Evolutionary conservation across 2,888 invertebrate species (phyloP).

Genomic region (Amorpha juglandis): DNA sequence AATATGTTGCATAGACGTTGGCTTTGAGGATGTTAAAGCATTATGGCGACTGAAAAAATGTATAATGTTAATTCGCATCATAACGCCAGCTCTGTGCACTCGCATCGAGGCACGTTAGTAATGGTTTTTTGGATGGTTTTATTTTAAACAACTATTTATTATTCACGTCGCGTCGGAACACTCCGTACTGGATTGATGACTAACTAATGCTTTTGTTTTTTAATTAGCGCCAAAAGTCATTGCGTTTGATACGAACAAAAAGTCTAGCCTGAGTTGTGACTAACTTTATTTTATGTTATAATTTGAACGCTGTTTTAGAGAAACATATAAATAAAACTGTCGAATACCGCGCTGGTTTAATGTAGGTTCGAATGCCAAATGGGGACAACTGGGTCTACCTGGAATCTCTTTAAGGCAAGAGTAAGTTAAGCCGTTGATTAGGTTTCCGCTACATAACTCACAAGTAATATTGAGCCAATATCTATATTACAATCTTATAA

Average conservation of each 20-base stretch:
- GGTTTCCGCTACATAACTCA: too few species aligned
- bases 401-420: not conserved
- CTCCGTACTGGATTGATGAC: constrained; percentile 11
- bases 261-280: not conserved
- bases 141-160: constrained; percentile 20
- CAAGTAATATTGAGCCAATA: too few species aligned
- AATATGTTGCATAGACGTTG: too few species aligned
- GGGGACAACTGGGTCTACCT: not conserved
- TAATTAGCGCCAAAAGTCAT: constrained; percentile 12
- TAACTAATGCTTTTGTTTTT: constrained; percentile 16
- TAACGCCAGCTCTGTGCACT: not conserved
- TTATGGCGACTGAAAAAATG: too few species aligned
- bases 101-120: constrained; percentile 9
- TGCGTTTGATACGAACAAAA: constrained; percentile 14
- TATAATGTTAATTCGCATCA: not conserved
- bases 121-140: constrained; percentile 7
- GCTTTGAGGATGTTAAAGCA: too few species aligned
- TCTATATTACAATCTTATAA: too few species aligned
- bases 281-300: not conserved
- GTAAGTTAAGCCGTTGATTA: too few species aligned
- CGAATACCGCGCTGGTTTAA: not conserved
- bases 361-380: not conserved
- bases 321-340: too few species aligned
- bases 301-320: not conserved
- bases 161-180: constrained; percentile 16